Conservation (phyloP, 2,797 vertebrate species). For the Eulemur rubriventer region DNA sequence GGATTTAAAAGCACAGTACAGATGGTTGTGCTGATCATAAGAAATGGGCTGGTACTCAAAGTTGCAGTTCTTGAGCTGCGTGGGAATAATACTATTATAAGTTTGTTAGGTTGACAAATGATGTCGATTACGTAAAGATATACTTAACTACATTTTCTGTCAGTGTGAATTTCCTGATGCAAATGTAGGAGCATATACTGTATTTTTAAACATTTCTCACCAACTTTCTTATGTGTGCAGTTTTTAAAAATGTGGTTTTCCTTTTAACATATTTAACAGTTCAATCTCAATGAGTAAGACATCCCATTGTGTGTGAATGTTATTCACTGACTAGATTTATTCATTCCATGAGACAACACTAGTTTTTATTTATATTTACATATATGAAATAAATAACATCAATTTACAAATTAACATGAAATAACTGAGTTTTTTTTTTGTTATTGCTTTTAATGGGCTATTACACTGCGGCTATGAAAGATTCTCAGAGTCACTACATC, state of each 20-base stretch:
- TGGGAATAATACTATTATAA: not conserved
- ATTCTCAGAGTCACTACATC: not conserved
- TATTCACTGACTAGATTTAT: constrained; percentile 59
- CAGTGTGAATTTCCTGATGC: constrained; percentile 32
- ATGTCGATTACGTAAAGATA: not conserved
- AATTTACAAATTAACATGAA: not conserved
- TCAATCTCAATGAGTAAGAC: not conserved
- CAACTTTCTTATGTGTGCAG: not conserved
- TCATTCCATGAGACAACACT: constrained; percentile 70
- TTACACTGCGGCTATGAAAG: not conserved
- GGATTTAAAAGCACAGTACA: constrained; percentile 39
- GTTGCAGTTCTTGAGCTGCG: not conserved
- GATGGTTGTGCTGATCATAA: not conserved
- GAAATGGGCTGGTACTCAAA: not conserved
- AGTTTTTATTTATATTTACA: constrained; percentile 62
- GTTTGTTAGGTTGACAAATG: not conserved
- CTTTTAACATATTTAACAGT: constrained; percentile 56
- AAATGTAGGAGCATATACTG: not conserved
- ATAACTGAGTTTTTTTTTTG: not conserved
- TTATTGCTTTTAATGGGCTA: not conserved
- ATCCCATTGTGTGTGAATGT: constrained; percentile 44
- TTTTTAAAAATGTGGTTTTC: constrained; percentile 43
- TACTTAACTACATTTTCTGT: constrained; percentile 20
- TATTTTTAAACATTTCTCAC: constrained; percentile 64
- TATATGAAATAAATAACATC: constrained; percentile 58